These are phyloP conservation scores for Cepphus grylle DNA, from an alignment of 2,113 vertebrate genomes.

Conservation along the genomic window DNA sequence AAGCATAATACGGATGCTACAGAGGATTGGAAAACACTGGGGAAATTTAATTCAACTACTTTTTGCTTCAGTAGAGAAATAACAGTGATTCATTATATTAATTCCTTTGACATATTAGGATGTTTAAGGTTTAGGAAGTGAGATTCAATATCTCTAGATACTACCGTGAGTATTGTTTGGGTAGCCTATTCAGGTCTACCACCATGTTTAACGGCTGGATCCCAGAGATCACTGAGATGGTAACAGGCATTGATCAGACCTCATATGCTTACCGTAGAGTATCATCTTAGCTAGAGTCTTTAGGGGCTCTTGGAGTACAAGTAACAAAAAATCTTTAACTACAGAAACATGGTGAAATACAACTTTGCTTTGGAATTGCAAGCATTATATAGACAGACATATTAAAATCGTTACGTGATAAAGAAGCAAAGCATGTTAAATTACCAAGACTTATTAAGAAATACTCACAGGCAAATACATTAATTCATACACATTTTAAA, in stretches of 20 bases:
- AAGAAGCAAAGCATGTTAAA: not conserved
- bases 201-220: not conserved
- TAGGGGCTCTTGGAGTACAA: not conserved
- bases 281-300: not conserved
- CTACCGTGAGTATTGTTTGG: not conserved
- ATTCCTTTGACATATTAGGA: not conserved
- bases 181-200: not conserved
- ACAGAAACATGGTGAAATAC: not conserved
- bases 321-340: not conserved
- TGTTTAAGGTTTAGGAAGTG: not conserved
- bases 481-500: not conserved
- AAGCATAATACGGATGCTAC: not conserved
- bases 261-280: not conserved
- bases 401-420: not conserved
- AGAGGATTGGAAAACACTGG: not conserved
- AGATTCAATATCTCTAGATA: not conserved
- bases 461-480: not conserved
- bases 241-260: not conserved
- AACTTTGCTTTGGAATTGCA: not conserved
- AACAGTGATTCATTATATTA: not conserved
- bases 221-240: not conserved
- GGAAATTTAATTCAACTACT: constrained; percentile 11
- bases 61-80: constrained; percentile 2
- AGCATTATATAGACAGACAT: not conserved
- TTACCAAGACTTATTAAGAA: not conserved